phyloP scores from a whole-genome alignment of 2,888 invertebrate genomes.

The Pardosa pseudoannulata region DNA sequence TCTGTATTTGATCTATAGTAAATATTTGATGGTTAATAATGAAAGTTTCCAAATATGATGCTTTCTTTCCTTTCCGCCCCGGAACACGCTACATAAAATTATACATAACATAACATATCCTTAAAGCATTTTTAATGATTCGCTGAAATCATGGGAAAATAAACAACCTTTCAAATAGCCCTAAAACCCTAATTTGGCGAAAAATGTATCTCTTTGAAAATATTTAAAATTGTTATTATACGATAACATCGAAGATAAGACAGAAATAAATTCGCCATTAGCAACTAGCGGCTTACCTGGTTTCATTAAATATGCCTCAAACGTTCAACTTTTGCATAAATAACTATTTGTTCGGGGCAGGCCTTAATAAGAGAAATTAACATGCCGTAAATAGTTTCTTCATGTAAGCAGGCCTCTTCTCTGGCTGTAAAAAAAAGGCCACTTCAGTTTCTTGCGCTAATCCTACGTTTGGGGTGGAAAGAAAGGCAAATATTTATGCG shows the following conservation, averaged over 20 bases:
- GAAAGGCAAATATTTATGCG: conserved; percentile 64
- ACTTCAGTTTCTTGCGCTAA: neutral
- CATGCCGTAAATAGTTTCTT: conserved; percentile 12
- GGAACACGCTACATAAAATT: too few species aligned
- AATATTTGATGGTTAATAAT: too few species aligned
- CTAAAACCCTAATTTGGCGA: neutral
- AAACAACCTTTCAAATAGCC: neutral
- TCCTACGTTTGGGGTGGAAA: neutral
- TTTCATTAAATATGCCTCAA: neutral
- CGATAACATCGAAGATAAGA: neutral
- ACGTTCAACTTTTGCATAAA: conserved; percentile 14
- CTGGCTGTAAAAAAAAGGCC: neutral
- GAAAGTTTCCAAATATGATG: too few species aligned
- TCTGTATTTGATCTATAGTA: too few species aligned
- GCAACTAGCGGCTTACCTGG: conserved; percentile 7
- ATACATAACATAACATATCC: too few species aligned
- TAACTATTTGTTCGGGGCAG: conserved; percentile 15
- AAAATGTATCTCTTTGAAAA: neutral
- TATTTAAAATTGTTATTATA: conserved; percentile 1
- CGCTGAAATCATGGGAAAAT: neutral
- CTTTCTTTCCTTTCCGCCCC: too few species aligned
- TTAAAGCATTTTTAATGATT: too few species aligned
- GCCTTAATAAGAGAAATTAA: conserved; percentile 12
- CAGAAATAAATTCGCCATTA: conserved; percentile 2
- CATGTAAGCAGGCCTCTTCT: neutral